Evolutionary conservation across 2,797 vertebrate species (phyloP), one percentile per base, ranked within the genome.

Genomic region (Tragopan temminckii): DNA sequence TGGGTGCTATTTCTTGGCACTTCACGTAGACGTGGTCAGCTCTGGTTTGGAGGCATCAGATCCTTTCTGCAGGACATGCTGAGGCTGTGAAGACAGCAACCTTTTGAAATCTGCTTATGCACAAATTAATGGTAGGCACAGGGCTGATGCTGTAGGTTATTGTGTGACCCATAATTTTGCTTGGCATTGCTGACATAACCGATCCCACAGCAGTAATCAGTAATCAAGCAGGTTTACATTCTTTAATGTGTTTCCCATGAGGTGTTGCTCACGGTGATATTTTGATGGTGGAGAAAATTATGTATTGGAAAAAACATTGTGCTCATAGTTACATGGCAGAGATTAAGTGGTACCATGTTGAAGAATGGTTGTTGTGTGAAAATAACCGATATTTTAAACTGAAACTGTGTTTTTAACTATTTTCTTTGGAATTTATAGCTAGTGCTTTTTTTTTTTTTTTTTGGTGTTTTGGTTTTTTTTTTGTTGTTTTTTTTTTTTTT

Each of bases 341-440:
- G 48, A 85, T 85, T 88, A 74, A 78, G 63, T 1, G 2, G 31
- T 78, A 48, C 27, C 1, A 4, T 5, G 6, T 13, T 64, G 62
- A 83, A 50, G 31, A 75, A 19, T 0, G 1, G 25, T 14, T 62
- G n/a, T 72, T 76, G 3, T 10, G 31, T 62, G 61, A 90, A 93
- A 92, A 95, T 21, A 24, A 55, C 46, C 33, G 42, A 24, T 31
- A 2, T 85, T 88, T 87, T 64, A 63, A 85, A 84, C 19, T 35
- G 15, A 90, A 80, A 63, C 36, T 23, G 5, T 1, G 57, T 40
- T 81, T 94, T 15, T 53, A 71, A 85, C 19, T n/a, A 7, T 85
- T 92, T 91, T 53, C 9, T 61, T 82, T 78, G 5, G 72, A 59
- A 69, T 33, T 38, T 68, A 84, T 36, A 4, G 13, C 31, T 84